Evolutionary conservation across 2,888 invertebrate species (phyloP).

Genomic region (Acleris holmiana): DNA sequence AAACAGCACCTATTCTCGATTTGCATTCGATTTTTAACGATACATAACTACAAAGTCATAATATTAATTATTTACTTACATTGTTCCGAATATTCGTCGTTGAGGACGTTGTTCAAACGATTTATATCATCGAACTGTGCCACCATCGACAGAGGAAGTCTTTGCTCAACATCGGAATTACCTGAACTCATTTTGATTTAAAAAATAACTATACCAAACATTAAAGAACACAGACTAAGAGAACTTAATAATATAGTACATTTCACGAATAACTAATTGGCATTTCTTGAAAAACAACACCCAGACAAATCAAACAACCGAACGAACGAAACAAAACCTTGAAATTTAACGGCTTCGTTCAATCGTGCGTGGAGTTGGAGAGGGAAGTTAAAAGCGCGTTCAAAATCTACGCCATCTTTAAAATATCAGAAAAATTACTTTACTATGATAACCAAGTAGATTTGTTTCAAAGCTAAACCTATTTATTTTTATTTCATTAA

Average conservation of each 20-base stretch:
- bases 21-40: too few relatives aligned
- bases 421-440: not conserved
- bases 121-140: slow-evolving; percentile 90
- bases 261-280: slow-evolving; percentile 38
- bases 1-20: too few relatives aligned
- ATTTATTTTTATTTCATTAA: too few relatives aligned
- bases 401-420: slow-evolving; percentile 6
- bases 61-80: slow-evolving; percentile 75
- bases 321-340: slow-evolving; percentile 14
- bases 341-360: slow-evolving; percentile 35
- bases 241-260: slow-evolving; percentile 39
- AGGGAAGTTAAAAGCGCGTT: slow-evolving; percentile 7
- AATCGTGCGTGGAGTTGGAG: slow-evolving; percentile 17
- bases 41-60: not conserved
- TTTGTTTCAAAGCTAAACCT: too few relatives aligned
- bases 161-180: slow-evolving; percentile 68
- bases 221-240: slow-evolving; percentile 39
- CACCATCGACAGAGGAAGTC: slow-evolving; percentile 84
- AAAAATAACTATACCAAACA: slow-evolving; percentile 32
- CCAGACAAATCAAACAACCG: slow-evolving; percentile 26
- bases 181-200: slow-evolving; percentile 71
- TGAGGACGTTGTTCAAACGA: slow-evolving; percentile 86
- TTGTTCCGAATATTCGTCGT: slow-evolving; percentile 88
- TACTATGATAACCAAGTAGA: too few relatives aligned
- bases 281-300: slow-evolving; percentile 20